These are phyloP conservation scores for Cettia cetti DNA, from an alignment of 2,113 vertebrate genomes.

Conservation along the genomic window DNA sequence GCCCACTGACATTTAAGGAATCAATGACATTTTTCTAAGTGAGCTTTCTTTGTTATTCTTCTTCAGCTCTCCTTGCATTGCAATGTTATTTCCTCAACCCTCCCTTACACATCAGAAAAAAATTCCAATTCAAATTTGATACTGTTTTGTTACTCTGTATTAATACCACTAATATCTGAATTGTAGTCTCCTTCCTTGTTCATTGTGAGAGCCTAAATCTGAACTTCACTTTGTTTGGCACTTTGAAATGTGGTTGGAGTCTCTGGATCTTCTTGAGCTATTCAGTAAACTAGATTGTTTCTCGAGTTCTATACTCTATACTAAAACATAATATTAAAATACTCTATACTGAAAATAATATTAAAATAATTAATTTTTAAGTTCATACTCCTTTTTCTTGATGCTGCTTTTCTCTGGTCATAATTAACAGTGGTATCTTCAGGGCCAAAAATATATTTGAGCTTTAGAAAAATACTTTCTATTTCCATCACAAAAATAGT, in stretches of 20 bases:
- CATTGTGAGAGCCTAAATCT: not conserved
- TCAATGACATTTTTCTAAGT: not conserved
- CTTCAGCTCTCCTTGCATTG: not conserved
- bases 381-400: not conserved
- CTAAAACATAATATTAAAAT: not conserved
- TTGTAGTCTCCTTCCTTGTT: not conserved
- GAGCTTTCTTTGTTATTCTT: not conserved
- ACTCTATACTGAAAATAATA: not conserved
- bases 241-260: not conserved
- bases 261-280: not conserved
- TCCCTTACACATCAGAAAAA: not conserved
- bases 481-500: not conserved
- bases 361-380: not conserved
- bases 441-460: not conserved
- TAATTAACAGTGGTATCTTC: not conserved
- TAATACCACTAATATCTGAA: not conserved
- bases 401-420: not conserved
- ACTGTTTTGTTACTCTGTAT: not conserved
- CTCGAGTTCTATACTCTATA: not conserved
- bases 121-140: not conserved
- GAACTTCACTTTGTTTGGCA: not conserved
- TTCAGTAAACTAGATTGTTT: not conserved
- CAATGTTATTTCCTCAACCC: not conserved
- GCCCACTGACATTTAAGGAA: not conserved
- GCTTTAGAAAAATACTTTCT: not conserved